Conservation (phyloP, 1,140 invertebrate species). For the Tenebrio molitor region DNA sequence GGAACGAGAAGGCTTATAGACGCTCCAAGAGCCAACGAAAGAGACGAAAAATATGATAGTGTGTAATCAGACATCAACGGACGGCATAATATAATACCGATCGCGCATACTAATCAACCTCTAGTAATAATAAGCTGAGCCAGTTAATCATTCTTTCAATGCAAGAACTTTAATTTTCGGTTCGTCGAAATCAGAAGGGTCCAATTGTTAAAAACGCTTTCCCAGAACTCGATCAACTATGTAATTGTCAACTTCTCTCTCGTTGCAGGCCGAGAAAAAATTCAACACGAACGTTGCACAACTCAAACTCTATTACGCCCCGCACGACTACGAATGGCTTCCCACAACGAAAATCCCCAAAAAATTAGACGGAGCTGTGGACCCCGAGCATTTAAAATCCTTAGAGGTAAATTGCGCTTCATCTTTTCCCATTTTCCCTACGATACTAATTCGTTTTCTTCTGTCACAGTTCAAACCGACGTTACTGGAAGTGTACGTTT, state of each 20-base stretch:
- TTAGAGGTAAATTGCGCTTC: neutral
- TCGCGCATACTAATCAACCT: slow-evolving; percentile 59
- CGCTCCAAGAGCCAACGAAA: slow-evolving; percentile 27
- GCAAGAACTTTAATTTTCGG: slow-evolving; percentile 2
- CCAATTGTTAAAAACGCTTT: slow-evolving; percentile 7
- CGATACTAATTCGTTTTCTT: slow-evolving; percentile 37
- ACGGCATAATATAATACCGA: slow-evolving; percentile 57
- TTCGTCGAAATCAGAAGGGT: neutral
- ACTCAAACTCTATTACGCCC: slow-evolving; percentile 18
- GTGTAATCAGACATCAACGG: slow-evolving; percentile 64
- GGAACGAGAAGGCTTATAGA: slow-evolving; percentile 51
- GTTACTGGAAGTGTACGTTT: slow-evolving; percentile 71
- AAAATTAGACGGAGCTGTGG: slow-evolving; percentile 67
- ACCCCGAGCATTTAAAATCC: too few species aligned
- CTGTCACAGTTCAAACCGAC: slow-evolving; percentile 70
- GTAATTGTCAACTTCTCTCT: too few species aligned
- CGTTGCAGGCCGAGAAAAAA: slow-evolving; percentile 69
- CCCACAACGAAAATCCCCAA: slow-evolving; percentile 69
- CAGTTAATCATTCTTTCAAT: slow-evolving; percentile 32
- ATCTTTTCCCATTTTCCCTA: too few species aligned
- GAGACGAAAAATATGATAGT: slow-evolving; percentile 65
- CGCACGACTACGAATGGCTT: slow-evolving; percentile 70
- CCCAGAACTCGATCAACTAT: slow-evolving; percentile 10
- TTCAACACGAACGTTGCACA: slow-evolving; percentile 68
- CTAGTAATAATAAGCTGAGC: slow-evolving; percentile 45